A percentile compares a stretch with the other conserved stretches of the same genome.
phyloP scores from a whole-genome alignment of 2,113 vertebrate genomes.

The Tor tambroides region DNA sequence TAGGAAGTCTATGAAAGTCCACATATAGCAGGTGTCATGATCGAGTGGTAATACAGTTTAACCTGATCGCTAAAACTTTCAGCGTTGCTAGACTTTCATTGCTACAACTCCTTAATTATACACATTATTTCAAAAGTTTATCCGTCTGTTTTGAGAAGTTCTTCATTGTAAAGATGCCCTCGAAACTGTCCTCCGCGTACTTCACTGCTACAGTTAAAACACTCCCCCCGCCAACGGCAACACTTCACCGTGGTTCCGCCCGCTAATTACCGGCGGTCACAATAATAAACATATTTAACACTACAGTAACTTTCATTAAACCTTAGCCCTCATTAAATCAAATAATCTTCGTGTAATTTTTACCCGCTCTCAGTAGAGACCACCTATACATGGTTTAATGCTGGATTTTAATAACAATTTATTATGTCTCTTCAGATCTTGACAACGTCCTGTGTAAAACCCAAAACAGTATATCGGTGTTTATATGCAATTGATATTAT shows the following conservation, averaged over 20 bases:
- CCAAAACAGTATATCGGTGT: neutral
- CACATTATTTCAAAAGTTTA: neutral
- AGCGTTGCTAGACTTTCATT: neutral
- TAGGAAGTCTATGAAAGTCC: neutral
- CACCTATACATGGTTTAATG: neutral
- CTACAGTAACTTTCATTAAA: neutral
- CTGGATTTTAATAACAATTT: neutral
- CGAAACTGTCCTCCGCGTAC: neutral
- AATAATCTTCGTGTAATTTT: too few relatives aligned
- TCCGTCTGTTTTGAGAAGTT: neutral
- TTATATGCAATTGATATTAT: neutral
- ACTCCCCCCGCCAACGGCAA: neutral
- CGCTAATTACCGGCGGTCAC: neutral
- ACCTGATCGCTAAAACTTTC: neutral
- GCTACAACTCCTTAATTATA: neutral
- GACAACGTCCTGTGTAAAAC: neutral
- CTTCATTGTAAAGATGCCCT: neutral
- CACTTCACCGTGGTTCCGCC: neutral
- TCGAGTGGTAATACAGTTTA: neutral
- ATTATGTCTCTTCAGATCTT: neutral
- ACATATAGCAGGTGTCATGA: neutral
- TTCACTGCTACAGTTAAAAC: constrained; percentile 5
- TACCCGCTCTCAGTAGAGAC: neutral
- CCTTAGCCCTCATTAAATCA: too few relatives aligned
- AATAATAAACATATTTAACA: neutral